phyloP scores from a whole-genome alignment of 2,888 invertebrate species.

The Drosophila bunnanda region DNA sequence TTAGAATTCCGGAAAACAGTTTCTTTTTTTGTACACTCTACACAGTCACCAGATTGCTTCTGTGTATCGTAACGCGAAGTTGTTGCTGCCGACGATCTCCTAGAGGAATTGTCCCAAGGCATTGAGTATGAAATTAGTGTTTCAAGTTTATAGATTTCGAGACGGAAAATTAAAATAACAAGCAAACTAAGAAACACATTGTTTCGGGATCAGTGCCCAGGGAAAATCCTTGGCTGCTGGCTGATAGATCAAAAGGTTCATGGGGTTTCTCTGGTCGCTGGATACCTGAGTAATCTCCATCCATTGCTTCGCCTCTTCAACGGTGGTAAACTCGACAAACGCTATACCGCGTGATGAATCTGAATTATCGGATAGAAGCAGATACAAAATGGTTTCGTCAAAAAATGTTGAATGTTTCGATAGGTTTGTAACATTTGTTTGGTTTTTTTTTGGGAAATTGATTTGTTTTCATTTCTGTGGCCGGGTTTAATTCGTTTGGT shows the following conservation, averaged over 20 bases:
- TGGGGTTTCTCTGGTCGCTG: constrained; percentile 55
- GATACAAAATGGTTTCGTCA: constrained; percentile 86
- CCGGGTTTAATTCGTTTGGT: constrained; percentile 26
- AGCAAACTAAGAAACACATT: neutral
- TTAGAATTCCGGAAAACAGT: constrained; percentile 54
- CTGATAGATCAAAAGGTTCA: constrained; percentile 27
- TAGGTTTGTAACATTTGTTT: constrained; percentile 70
- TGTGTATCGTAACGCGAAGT: constrained; percentile 61
- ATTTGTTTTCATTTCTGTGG: constrained; percentile 38
- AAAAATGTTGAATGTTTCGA: constrained; percentile 79
- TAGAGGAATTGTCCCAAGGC: neutral
- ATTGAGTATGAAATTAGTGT: constrained; percentile 1
- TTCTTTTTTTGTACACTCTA: constrained; percentile 75
- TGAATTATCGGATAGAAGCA: constrained; percentile 89
- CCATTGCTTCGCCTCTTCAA: constrained; percentile 94
- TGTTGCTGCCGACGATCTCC: constrained; percentile 26
- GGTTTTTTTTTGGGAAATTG: constrained; percentile 36
- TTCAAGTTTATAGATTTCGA: constrained; percentile 8
- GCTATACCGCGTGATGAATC: constrained; percentile 95
- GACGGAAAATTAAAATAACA: neutral
- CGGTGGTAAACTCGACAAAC: constrained; percentile 96
- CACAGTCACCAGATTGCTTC: constrained; percentile 82
- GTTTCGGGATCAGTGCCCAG: constrained; percentile 30
- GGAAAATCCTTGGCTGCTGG: constrained; percentile 15
- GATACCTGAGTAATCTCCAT: constrained; percentile 93